phyloP scores from a whole-genome alignment of 1,140 invertebrate genomes.

The Macrotrachela quadricornifera region DNA sequence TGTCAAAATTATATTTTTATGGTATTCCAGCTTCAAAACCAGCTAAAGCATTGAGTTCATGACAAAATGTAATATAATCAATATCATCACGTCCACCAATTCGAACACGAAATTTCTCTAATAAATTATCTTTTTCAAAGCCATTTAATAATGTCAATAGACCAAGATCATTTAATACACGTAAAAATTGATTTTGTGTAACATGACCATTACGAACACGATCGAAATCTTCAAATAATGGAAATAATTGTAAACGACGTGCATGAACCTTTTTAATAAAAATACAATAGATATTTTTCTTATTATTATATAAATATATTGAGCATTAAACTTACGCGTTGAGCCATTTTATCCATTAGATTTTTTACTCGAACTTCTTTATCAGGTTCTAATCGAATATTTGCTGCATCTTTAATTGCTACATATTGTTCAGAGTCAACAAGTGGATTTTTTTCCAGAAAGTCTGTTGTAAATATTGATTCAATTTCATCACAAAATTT shows the following conservation, averaged over 20 bases:
- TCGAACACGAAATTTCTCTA: slow-evolving; percentile 21
- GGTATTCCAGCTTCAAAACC: no score
- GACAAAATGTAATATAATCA: slow-evolving; percentile 26
- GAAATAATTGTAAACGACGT: slow-evolving; percentile 26
- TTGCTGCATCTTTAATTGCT: slow-evolving; percentile 17
- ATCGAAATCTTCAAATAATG: slow-evolving; percentile 30
- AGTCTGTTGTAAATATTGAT: slow-evolving; percentile 25
- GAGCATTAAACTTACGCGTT: slow-evolving; percentile 18
- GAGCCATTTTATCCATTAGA: slow-evolving; percentile 20
- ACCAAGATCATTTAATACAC: slow-evolving; percentile 25
- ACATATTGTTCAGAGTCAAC: slow-evolving; percentile 19
- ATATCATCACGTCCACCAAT: slow-evolving; percentile 23
- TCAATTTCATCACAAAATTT: slow-evolving; percentile 27
- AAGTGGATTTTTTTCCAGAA: slow-evolving; percentile 26
- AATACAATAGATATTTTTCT: background rate
- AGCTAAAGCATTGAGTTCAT: no score
- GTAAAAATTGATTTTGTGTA: slow-evolving; percentile 23
- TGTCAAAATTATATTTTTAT: no score
- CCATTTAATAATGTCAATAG: slow-evolving; percentile 19
- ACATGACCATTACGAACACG: slow-evolving; percentile 24
- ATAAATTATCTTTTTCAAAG: slow-evolving; percentile 19
- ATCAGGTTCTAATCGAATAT: slow-evolving; percentile 16
- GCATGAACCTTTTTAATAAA: slow-evolving; percentile 11
- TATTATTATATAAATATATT: no score
- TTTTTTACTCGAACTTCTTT: slow-evolving; percentile 11